These are phyloP conservation scores for Gymnocheta viridis DNA, from an alignment of 2,888 invertebrate species.

Conservation along the genomic window DNA sequence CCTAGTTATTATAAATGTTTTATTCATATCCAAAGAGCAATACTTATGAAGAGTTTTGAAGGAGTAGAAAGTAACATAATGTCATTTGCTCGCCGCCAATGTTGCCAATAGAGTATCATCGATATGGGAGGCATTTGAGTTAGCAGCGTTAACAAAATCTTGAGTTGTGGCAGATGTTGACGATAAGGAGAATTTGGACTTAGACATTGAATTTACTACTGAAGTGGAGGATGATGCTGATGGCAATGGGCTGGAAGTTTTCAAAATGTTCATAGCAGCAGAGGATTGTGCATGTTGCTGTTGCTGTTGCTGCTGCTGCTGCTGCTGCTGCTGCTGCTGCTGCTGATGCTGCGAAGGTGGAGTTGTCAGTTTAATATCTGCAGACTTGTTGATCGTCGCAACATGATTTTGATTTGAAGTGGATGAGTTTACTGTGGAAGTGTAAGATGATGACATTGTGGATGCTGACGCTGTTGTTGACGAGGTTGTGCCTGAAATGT, in stretches of 20 bases:
- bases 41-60: neutral
- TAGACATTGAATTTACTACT: neutral
- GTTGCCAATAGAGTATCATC: slow-evolving; percentile 46
- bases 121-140: slow-evolving; percentile 37
- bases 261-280: slow-evolving; percentile 16
- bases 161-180: slow-evolving; percentile 10
- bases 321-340: slow-evolving; percentile 28
- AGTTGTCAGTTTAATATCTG: slow-evolving; percentile 10
- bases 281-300: slow-evolving; percentile 49
- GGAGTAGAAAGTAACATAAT: slow-evolving; percentile 17
- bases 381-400: neutral
- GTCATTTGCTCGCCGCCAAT: slow-evolving; percentile 58
- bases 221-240: neutral
- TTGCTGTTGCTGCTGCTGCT: slow-evolving; percentile 24
- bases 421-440: slow-evolving; percentile 14
- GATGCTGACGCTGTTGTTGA: slow-evolving; percentile 14
- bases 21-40: slow-evolving; percentile 42
- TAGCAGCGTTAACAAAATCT: slow-evolving; percentile 30
- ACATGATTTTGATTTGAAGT: slow-evolving; percentile 34
- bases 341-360: slow-evolving; percentile 10
- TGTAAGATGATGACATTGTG: neutral
- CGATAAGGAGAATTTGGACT: slow-evolving; percentile 15
- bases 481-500: slow-evolving; percentile 17
- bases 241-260: slow-evolving; percentile 19
- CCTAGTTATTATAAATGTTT: slow-evolving; percentile 36